Evolutionary conservation across 2,888 invertebrate genomes (phyloP).

Genomic region (Cataglyphis livida): DNA sequence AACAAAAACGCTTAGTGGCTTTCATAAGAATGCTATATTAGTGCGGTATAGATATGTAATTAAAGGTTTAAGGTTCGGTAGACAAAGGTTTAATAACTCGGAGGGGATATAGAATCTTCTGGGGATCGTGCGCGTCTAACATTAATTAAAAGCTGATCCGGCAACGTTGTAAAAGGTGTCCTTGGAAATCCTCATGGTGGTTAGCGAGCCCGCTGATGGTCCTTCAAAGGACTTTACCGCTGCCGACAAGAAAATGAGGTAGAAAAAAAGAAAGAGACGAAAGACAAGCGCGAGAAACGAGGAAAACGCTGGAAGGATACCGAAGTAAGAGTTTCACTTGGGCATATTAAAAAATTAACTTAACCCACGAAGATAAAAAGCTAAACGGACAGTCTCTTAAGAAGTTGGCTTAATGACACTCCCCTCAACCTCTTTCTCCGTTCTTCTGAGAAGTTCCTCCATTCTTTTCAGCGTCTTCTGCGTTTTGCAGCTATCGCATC

Average conservation of each 20-base stretch:
- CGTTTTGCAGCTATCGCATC: conserved; percentile 41
- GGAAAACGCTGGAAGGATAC: conserved; percentile 36
- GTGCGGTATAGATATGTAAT: background rate
- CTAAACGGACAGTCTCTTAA: conserved; percentile 61
- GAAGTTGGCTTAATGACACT: conserved; percentile 57
- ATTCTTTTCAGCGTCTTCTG: conserved; percentile 32
- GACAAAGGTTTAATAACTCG: conserved; percentile 33
- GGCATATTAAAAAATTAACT: conserved; percentile 70
- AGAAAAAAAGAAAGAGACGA: conserved; percentile 19
- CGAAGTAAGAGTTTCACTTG: conserved; percentile 62
- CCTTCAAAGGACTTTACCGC: conserved; percentile 32
- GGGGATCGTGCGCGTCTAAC: conserved; percentile 39
- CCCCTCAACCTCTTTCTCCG: background rate
- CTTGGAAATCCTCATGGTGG: conserved; percentile 47
- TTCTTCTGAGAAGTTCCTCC: conserved; percentile 3
- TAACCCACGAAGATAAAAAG: conserved; percentile 61
- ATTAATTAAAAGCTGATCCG: conserved; percentile 70
- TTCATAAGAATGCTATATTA: conserved; percentile 17
- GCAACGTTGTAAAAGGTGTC: conserved; percentile 46
- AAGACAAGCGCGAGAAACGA: conserved; percentile 29
- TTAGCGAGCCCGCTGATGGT: conserved; percentile 42
- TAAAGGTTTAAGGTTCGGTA: background rate
- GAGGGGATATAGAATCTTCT: conserved; percentile 25
- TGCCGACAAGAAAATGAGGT: conserved; percentile 42
- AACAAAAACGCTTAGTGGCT: background rate